Base-by-base conservation (phyloP, 2,113 vertebrate species). In the Mobula hypostoma region DNA sequence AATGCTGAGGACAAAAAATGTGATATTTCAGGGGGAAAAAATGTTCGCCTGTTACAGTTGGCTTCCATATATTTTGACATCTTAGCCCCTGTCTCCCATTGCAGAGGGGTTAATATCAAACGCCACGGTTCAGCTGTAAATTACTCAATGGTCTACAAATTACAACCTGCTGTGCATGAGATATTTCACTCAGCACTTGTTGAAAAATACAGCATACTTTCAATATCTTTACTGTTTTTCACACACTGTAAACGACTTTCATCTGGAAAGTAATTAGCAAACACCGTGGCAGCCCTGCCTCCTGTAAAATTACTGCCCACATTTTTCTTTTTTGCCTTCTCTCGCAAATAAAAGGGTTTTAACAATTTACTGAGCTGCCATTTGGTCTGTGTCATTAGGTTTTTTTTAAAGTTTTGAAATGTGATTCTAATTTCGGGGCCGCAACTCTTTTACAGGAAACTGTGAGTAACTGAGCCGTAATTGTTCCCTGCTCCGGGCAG, bases 251-350 rank as follows among this genome's bases (percentile, higher is more conserved):
- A 87, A 93, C 91, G 48, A 27, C 70, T 93, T 93, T 76, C 21
- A 24, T 24, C 90, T 93, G 90, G 11, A 63, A 93, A 74, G 70
- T 74, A 70, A 93, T 56, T 93, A 76, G 56, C 91, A 93, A 36
- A 40, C 74, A 24, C 36, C 19, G 24, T 93, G 70, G 21, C 68
- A 27, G 32, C 27, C 7, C 21, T 15, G 24, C 40, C 27, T 70
- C 5, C 36, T 21, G 6, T 93, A 19, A 40, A 93, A 93, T 74
- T 48, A 19, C 68, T 74, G 36, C n/a, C 36, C 91, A 29, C 40
- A 56, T 56, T 32, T 19, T 68, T 5, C 0, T 12, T 83, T 48
- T 48, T 36, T 32, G 48, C 48, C 3, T 48, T 48, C 48, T 48
- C 48, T 48, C 48, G 3, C 48, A 48, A 48, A 48, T 48, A 32